Evolutionary conservation across 2,888 invertebrate genomes (phyloP).

Genomic region (Philhelius pedissequus): DNA sequence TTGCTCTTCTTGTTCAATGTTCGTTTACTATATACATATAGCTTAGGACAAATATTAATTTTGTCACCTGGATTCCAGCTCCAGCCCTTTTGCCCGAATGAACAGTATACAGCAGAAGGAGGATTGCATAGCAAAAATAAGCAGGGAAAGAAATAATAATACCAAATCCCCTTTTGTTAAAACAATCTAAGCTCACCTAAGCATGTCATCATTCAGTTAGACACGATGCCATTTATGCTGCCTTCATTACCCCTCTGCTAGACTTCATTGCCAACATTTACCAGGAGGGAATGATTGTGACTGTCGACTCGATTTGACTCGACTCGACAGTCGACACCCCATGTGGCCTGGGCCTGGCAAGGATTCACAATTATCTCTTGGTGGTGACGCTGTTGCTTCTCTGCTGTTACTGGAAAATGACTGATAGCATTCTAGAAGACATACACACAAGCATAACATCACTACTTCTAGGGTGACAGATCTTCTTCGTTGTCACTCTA

Average conservation of each 20-base stretch:
- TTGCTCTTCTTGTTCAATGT: slow-evolving; percentile 30
- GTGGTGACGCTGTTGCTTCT: slow-evolving; percentile 60
- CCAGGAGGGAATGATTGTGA: background rate
- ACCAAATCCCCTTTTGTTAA: slow-evolving; percentile 46
- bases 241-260: slow-evolving; percentile 2
- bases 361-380: slow-evolving; percentile 59
- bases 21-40: slow-evolving; percentile 30
- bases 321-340: slow-evolving; percentile 26
- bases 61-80: slow-evolving; percentile 61
- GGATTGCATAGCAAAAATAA: slow-evolving; percentile 1
- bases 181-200: slow-evolving; percentile 66
- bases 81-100: slow-evolving; percentile 21
- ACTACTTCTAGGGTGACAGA: slow-evolving; percentile 54
- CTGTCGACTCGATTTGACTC: background rate
- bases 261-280: background rate
- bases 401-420: slow-evolving; percentile 60
- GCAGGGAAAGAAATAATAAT: slow-evolving; percentile 16
- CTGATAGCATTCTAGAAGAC: slow-evolving; percentile 59
- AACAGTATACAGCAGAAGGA: background rate
- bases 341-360: slow-evolving; percentile 50
- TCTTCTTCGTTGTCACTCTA: slow-evolving; percentile 68
- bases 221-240: slow-evolving; percentile 65
- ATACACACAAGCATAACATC: slow-evolving; percentile 5
- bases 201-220: slow-evolving; percentile 67
- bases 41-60: slow-evolving; percentile 68